phyloP scores from a whole-genome alignment of 2,113 vertebrate genomes.

The Pedionomus torquatus region DNA sequence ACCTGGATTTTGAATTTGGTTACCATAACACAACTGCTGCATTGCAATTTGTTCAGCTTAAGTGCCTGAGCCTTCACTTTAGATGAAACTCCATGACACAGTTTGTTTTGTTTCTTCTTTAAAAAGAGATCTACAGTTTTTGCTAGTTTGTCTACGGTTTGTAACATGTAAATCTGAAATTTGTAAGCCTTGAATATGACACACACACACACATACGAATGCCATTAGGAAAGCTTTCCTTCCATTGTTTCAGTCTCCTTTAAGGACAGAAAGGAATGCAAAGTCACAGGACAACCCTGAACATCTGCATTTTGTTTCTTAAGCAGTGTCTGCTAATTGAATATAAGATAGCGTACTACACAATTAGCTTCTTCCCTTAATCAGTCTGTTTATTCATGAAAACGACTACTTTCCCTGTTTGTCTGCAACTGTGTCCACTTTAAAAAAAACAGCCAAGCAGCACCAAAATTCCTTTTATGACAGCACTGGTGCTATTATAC shows the following conservation, averaged over 20 bases:
- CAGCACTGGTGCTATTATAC: background rate
- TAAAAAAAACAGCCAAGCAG: background rate
- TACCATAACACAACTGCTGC: background rate
- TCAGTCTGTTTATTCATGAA: background rate
- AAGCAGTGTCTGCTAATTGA: background rate
- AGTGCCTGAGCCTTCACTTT: background rate
- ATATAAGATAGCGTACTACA: background rate
- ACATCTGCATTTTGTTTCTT: background rate
- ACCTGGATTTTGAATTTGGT: background rate
- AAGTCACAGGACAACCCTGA: background rate
- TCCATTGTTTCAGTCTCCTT: background rate
- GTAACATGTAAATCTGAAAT: background rate
- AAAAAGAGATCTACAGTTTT: background rate
- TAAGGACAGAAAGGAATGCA: background rate
- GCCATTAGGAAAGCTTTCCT: background rate
- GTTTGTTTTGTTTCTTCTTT: background rate
- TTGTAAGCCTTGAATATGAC: background rate
- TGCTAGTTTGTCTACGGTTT: background rate
- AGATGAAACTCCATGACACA: background rate
- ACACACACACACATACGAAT: accelerated
- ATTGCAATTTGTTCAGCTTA: background rate
- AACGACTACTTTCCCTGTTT: background rate
- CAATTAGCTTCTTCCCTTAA: background rate
- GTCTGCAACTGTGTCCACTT: accelerated
- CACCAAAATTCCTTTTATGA: background rate